Base-by-base conservation (phyloP, 1,140 invertebrate species). In the Diorhabda carinulata region DNA sequence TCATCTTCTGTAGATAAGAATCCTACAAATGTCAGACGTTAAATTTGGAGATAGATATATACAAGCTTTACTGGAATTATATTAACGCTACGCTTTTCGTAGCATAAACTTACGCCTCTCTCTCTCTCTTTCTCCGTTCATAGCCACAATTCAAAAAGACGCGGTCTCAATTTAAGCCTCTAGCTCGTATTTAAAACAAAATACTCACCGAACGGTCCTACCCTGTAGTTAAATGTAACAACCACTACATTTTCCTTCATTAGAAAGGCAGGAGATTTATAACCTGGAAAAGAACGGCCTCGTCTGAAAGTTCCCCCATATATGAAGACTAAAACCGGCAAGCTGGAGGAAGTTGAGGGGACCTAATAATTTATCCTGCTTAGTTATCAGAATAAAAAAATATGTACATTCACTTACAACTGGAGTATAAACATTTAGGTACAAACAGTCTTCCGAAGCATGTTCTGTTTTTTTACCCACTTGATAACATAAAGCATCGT, bases 1-100 rank as follows among this genome's bases (percentile, higher is more conserved):
- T 81, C 75, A 66, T 88, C 87, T 3, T 86, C 87, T 0, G 86
- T 88, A 69, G 86, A 88, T 42, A 91, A 76, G 47, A 75, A 75
- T 25, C 63, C 63, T 64, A 47, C 40, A 64, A 25, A 25, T 25
- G 2, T 25, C 25, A 25, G 25, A 25, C 1, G 25, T 25, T 25
- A 25, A 25, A 25, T 25, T 25, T 25, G 25, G 25, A 25, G 25
- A 25, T 25, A 25, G 25, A 25, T 25, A 25, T 25, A 25, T 25
- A 25, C 25, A 25, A 25, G 25, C 25, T 25, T 25, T 25, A 25
- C 0, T 25, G 25, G 25, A 25, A 25, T 25, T 25, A 25, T 25
- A 25, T 25, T 25, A 25, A 25, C 25, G 25, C 25, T 25, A 25
- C 1, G 25, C 25, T 25, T 25, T 25, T 25, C 25, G 25, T 25